phyloP scores from a whole-genome alignment of 2,797 vertebrate genomes.

The Lutjanus argentimaculatus region DNA sequence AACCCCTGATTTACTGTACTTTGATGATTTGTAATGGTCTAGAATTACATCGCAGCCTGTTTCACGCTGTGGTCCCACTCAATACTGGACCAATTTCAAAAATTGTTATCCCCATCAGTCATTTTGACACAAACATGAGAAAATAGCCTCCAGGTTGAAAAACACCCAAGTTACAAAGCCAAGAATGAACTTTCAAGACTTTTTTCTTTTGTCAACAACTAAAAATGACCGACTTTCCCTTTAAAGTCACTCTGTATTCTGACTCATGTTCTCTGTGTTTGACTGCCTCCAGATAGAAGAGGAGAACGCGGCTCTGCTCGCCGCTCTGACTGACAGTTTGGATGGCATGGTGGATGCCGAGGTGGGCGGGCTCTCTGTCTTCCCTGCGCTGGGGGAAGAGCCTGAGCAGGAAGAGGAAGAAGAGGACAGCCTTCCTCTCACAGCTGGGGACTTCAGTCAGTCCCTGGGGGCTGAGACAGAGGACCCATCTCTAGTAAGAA shows the following conservation, averaged over 20 bases:
- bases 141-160: no score
- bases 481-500: constrained; percentile 96
- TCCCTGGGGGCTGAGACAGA: constrained; percentile 89
- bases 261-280: neutral
- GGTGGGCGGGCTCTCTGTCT: constrained; percentile 92
- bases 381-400: constrained; percentile 90
- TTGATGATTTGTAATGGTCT: no score
- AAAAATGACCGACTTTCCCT: neutral
- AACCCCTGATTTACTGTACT: no score
- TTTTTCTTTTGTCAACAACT: no score
- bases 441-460: constrained; percentile 82
- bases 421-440: constrained; percentile 81
- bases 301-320: constrained; percentile 96
- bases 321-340: constrained; percentile 95
- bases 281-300: constrained; percentile 91
- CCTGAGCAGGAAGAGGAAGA: constrained; percentile 83
- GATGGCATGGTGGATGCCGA: constrained; percentile 95
- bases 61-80: no score
- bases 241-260: neutral
- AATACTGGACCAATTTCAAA: no score
- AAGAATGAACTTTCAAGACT: no score
- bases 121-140: no score
- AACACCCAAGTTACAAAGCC: no score
- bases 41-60: no score
- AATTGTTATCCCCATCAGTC: no score